Evolutionary conservation across 2,113 vertebrate species (phyloP).

Genomic region (Gasterosteus aculeatus): DNA sequence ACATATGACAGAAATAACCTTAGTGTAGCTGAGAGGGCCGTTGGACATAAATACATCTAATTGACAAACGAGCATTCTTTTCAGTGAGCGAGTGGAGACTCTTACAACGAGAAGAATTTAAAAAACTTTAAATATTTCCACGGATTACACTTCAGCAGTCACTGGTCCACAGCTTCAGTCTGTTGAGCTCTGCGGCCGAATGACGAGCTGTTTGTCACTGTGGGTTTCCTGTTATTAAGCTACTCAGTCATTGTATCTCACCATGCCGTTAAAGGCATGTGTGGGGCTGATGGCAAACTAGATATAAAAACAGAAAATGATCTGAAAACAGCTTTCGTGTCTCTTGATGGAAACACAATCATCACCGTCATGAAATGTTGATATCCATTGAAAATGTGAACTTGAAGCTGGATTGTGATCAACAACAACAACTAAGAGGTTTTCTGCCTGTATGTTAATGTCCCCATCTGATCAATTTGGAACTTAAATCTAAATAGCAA

Average conservation of each 20-base stretch:
- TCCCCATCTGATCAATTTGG: background rate
- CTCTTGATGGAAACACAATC: background rate
- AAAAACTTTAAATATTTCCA: background rate
- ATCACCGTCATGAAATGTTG: background rate
- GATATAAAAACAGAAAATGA: slow-evolving; percentile 32
- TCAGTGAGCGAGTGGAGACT: background rate
- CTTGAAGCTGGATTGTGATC: background rate
- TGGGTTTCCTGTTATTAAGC: slow-evolving; percentile 19
- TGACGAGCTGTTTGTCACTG: background rate
- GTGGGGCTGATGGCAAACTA: background rate
- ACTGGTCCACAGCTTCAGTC: background rate
- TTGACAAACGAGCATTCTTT: background rate
- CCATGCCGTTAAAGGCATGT: background rate
- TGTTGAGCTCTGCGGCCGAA: background rate
- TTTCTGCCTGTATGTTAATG: background rate
- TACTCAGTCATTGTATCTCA: background rate
- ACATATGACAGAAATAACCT: background rate
- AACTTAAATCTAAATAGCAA: background rate
- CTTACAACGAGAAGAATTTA: background rate
- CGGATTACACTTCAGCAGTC: background rate
- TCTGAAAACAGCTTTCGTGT: background rate
- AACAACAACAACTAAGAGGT: background rate
- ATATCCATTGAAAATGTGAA: slow-evolving; percentile 2
- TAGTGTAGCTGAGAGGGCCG: background rate
- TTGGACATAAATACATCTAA: background rate